Evolutionary conservation across 2,888 invertebrate genomes (phyloP), one percentile per base, ranked within the genome.

Genomic region (Dolichopus griseipennis): DNA sequence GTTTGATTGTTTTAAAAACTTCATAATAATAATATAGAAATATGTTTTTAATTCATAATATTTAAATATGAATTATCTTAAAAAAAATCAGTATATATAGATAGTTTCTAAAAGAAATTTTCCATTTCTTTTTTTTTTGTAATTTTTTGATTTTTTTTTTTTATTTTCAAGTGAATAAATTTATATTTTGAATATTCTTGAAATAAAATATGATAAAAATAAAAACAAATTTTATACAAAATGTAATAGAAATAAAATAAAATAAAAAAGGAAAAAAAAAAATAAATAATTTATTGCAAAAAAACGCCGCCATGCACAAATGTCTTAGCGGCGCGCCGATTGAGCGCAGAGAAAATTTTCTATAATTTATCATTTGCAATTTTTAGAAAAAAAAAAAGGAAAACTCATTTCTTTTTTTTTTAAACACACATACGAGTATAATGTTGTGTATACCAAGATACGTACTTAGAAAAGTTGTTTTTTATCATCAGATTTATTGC

Each of bases 241-340:
- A 37, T 37, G 12, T 10, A 37, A 37, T 37, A 37, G 10, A 37
- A 37, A 37, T 7, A 52, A 12, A 18, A 18, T 4, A 15, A 27
- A 62, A 22, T 27, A 27, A 69, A 66, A 71, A 71, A 37, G 37
- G 7, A 52, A 12, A 18, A 18, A 18, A 15, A 27, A 62, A 22
- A 62, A 27, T 70, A 66, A 71, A 71, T 72, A 71, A 73, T 73
- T 73, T 73, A 71, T 73, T 73, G 70, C 71, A 73, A 70, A 65
- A n/a, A 66, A 70, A 68, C 67, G 73, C 72, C 72, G 72, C 71
- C 73, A 71, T 69, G 22, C 21, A 62, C 62, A 62, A n/a, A 73
- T 74, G 72, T 73, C 73, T 71, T 71, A 71, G 73, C 73, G 73
- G 73, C 73, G 72, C 70, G 73, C 70, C 71, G 71, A 72, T 73